phyloP scores from a whole-genome alignment of 2,113 vertebrate genomes.

The Delphinapterus leucas region DNA sequence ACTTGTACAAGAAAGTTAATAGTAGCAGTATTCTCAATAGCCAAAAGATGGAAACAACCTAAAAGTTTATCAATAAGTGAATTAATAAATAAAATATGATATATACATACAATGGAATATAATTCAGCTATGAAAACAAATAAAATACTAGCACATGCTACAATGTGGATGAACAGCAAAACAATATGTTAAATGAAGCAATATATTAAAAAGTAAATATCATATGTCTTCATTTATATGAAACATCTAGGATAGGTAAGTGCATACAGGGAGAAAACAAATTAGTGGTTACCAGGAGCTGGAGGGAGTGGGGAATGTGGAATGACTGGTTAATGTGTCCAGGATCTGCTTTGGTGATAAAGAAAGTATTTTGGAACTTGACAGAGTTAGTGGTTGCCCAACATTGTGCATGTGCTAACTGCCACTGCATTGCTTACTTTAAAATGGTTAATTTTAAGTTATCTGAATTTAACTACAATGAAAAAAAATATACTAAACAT shows the following conservation, averaged over 20 bases:
- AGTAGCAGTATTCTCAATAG: background rate
- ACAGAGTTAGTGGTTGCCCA: background rate
- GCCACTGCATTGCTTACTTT: background rate
- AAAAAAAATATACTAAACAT: background rate
- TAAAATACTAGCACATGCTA: background rate
- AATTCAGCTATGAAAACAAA: background rate
- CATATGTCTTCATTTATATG: background rate
- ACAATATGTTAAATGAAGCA: background rate
- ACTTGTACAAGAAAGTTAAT: background rate
- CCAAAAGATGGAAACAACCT: background rate
- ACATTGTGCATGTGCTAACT: background rate
- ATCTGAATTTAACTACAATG: background rate
- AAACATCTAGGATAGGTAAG: background rate
- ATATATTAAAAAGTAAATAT: background rate
- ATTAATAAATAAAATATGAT: background rate
- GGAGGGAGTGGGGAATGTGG: background rate
- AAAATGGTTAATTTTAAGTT: background rate
- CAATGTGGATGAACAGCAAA: background rate
- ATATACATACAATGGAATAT: background rate
- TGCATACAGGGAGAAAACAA: background rate
- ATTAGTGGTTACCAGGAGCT: background rate
- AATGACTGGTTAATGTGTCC: background rate
- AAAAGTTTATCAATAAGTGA: background rate
- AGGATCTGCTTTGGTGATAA: background rate
- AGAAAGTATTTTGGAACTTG: background rate